A percentile compares a stretch with the other conserved stretches of the same genome.
Conservation (phyloP, 2,888 invertebrate species). For the Lydus trimaculatus region DNA sequence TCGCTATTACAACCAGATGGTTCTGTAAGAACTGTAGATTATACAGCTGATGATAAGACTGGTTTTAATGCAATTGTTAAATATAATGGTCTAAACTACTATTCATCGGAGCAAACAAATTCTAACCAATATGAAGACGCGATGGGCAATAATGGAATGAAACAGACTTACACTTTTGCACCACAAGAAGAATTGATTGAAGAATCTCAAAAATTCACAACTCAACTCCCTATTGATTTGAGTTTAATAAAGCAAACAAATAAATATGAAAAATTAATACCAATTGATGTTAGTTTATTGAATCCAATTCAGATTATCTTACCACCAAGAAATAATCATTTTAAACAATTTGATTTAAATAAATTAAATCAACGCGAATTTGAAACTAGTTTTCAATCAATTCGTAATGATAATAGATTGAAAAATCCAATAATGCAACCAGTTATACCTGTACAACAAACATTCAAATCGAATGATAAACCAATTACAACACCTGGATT, state of each 20-base stretch:
- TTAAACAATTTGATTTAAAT: conserved; percentile 43
- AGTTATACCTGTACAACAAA: conserved; percentile 43
- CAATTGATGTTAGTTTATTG: conserved; percentile 46
- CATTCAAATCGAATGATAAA: conserved; percentile 56
- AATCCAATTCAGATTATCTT: conserved; percentile 50
- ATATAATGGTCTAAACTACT: conserved; percentile 61
- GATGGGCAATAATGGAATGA: conserved; percentile 2
- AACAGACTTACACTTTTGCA: conserved; percentile 31
- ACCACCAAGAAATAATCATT: conserved; percentile 8
- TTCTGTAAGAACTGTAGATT: conserved; percentile 67
- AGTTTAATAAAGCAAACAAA: conserved; percentile 39
- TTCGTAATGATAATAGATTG: conserved; percentile 36
- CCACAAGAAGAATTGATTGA: conserved; percentile 40
- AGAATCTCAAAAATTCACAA: conserved; percentile 36
- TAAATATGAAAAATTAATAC: conserved; percentile 41
- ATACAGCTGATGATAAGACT: conserved; percentile 66
- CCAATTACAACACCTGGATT: conserved; percentile 62
- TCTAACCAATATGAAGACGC: conserved; percentile 21
- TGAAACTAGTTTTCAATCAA: conserved; percentile 50
- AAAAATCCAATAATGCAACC: conserved; percentile 34
- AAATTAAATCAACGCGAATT: conserved; percentile 42
- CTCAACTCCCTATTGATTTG: conserved; percentile 45
- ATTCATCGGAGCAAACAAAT: conserved; percentile 46
- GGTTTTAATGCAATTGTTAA: conserved; percentile 68
- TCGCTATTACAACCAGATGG: conserved; percentile 75